phyloP scores from a whole-genome alignment of 2,113 vertebrate genomes.

The Sporophila hypoxantha region DNA sequence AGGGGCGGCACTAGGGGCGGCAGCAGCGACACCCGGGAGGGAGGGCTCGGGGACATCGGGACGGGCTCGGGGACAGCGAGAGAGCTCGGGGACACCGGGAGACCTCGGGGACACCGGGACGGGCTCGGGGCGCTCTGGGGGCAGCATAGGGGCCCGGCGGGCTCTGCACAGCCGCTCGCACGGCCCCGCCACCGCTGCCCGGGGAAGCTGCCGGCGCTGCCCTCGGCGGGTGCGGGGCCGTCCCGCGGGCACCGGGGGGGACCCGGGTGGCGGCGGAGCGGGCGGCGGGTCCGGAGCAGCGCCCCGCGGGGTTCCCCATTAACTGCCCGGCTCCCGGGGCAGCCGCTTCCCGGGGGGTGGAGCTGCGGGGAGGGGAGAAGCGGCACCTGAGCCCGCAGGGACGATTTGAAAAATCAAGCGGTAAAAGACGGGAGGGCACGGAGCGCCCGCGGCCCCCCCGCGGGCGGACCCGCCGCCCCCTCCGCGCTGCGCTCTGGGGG shows the following conservation, averaged over 20 bases:
- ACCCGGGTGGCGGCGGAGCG: neutral
- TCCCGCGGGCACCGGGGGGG: no score
- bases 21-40: neutral
- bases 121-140: neutral
- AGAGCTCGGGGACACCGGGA: neutral
- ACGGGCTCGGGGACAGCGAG: neutral
- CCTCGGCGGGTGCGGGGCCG: no score
- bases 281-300: neutral
- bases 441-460: neutral
- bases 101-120: no score
- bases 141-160: neutral
- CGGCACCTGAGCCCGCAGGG: slow-evolving; percentile 15
- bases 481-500: neutral
- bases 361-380: neutral
- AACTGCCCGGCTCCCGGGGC: neutral
- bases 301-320: neutral
- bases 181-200: neutral
- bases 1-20: neutral
- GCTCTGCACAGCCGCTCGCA: neutral
- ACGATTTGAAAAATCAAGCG: slow-evolving; percentile 6
- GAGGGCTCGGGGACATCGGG: neutral
- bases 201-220: neutral
- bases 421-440: neutral
- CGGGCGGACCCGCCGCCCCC: neutral
- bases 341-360: neutral